phyloP scores from a whole-genome alignment of 2,888 invertebrate genomes.

The Synanthedon andrenaeformis region DNA sequence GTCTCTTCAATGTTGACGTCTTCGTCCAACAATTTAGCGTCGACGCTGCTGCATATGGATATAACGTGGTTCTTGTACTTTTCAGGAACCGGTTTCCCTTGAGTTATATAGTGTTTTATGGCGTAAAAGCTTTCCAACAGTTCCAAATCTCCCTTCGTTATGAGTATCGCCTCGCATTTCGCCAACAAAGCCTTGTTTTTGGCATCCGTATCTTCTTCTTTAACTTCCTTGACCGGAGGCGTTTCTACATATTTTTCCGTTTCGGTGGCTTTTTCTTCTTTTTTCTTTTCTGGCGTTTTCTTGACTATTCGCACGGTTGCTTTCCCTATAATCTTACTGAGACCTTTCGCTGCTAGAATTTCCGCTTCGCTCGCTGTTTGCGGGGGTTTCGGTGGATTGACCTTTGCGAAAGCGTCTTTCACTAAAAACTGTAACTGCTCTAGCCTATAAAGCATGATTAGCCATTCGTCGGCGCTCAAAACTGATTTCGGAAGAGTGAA shows the following conservation, averaged over 20 bases:
- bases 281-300: constrained; percentile 16
- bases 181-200: constrained; percentile 43
- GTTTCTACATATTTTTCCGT: constrained; percentile 7
- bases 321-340: constrained; percentile 57
- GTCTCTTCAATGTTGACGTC: constrained; percentile 29
- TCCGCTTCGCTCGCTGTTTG: constrained; percentile 50
- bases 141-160: constrained; percentile 47
- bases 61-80: constrained; percentile 53
- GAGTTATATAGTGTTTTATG: constrained; percentile 51
- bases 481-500: constrained; percentile 44
- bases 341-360: constrained; percentile 53
- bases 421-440: constrained; percentile 45
- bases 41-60: constrained; percentile 51
- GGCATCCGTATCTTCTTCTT: constrained; percentile 21
- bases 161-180: constrained; percentile 51
- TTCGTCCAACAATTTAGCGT: constrained; percentile 45
- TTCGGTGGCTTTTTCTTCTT: constrained; percentile 13
- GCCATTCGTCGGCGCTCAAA: constrained; percentile 51
- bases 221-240: constrained; percentile 6
- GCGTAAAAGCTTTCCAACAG: constrained; percentile 52
- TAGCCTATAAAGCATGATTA: constrained; percentile 46
- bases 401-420: constrained; percentile 37
- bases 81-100: constrained; percentile 51
- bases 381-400: constrained; percentile 14
- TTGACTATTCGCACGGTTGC: constrained; percentile 30